Evolutionary conservation across 1,140 invertebrate species (phyloP).

Genomic region (Ctenoplectra terminalis): DNA sequence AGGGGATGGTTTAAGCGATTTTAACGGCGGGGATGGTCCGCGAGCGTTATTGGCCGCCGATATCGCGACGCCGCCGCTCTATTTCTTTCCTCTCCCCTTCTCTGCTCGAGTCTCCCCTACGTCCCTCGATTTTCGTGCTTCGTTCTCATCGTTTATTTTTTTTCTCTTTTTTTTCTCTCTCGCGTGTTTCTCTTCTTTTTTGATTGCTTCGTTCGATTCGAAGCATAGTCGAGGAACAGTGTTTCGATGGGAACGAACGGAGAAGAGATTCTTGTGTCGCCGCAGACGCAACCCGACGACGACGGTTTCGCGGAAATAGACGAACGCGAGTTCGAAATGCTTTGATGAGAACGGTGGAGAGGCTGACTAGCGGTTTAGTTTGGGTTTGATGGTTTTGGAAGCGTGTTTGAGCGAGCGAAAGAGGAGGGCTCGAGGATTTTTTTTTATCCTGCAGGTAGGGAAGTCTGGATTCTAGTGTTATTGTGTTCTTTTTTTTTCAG

Average conservation of each 20-base stretch:
- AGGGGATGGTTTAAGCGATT: conserved; percentile 74
- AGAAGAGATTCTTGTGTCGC: background rate
- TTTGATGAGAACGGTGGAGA: background rate
- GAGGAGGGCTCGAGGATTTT: no score
- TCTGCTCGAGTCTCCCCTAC: background rate
- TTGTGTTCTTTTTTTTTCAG: no score
- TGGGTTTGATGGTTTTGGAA: conserved; percentile 1
- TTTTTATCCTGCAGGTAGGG: no score
- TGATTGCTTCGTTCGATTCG: background rate
- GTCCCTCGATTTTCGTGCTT: conserved; percentile 27
- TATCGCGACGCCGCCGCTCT: conserved; percentile 51
- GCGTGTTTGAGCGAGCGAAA: background rate
- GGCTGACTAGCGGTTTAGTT: background rate
- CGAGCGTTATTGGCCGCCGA: conserved; percentile 67
- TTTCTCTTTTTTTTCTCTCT: background rate
- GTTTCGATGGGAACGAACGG: background rate
- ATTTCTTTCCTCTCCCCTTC: conserved; percentile 13
- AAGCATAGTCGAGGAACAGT: background rate
- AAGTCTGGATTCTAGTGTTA: no score
- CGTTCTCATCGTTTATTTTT: no score
- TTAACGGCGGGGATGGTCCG: conserved; percentile 68
- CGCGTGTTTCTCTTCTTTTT: background rate
- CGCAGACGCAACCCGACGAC: background rate
- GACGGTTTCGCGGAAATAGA: background rate
- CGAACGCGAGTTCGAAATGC: background rate